Percentiles rank a stretch among this genome's conserved stretches.
phyloP scores from a whole-genome alignment of 2,113 vertebrate genomes.

The cattle (Bos taurus) region DNA sequence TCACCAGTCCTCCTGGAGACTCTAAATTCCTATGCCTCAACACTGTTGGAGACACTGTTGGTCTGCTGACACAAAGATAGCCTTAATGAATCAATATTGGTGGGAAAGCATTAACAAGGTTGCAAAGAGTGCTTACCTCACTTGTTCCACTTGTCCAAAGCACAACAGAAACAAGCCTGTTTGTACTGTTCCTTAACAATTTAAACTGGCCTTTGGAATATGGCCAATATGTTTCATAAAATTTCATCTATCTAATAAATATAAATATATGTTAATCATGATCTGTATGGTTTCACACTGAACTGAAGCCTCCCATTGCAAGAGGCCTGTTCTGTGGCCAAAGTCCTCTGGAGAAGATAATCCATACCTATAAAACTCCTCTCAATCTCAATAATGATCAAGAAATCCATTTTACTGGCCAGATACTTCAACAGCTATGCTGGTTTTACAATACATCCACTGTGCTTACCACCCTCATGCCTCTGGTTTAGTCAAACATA shows the following conservation, averaged over 20 bases:
- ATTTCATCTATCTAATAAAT: background rate
- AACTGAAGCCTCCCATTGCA: background rate
- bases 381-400: background rate
- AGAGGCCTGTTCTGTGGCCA: background rate
- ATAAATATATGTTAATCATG: background rate
- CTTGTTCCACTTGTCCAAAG: background rate
- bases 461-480: background rate
- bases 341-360: background rate
- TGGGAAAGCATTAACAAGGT: background rate
- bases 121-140: background rate
- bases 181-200: background rate
- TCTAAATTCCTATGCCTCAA: background rate
- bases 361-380: background rate
- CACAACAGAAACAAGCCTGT: background rate
- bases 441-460: background rate
- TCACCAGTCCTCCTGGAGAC: background rate
- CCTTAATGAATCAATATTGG: background rate
- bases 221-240: background rate
- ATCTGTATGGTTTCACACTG: background rate
- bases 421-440: background rate
- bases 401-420: background rate
- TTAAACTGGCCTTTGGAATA: background rate
- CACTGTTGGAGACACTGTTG: background rate
- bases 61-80: background rate
- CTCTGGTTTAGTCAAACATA: background rate